phyloP scores from a whole-genome alignment of 2,888 invertebrate genomes.

The Linyphia triangularis region DNA sequence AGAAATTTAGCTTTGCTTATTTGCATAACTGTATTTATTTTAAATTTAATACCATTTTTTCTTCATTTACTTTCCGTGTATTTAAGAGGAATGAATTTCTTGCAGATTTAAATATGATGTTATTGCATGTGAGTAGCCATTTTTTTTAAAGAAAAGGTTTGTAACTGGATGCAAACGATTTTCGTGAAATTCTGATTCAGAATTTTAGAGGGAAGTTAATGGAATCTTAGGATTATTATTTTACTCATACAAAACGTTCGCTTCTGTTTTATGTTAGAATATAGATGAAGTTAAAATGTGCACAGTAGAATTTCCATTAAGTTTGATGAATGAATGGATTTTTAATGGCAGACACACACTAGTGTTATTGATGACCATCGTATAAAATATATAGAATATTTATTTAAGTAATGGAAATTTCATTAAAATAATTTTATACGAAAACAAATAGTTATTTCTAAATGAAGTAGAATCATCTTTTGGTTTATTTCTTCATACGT shows the following conservation, averaged over 20 bases:
- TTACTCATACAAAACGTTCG: not conserved
- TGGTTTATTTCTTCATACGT: too few relatives aligned
- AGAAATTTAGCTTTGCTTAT: constrained; percentile 58
- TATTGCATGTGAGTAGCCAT: constrained; percentile 51
- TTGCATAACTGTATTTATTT: constrained; percentile 73
- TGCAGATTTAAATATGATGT: constrained; percentile 71
- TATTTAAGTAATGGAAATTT: not conserved
- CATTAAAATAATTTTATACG: constrained; percentile 1
- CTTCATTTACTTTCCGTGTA: constrained; percentile 25
- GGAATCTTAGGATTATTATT: constrained; percentile 54
- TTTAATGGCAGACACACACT: not conserved
- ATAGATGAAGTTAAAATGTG: constrained; percentile 43
- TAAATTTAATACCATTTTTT: constrained; percentile 70
- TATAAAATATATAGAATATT: not conserved
- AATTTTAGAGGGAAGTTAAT: constrained; percentile 53
- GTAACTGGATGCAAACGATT: constrained; percentile 57
- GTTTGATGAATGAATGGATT: constrained; percentile 26
- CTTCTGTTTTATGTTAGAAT: constrained; percentile 3
- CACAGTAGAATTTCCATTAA: constrained; percentile 23
- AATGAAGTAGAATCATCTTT: too few relatives aligned
- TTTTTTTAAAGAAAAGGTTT: constrained; percentile 44
- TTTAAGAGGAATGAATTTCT: constrained; percentile 46
- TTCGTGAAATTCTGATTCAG: constrained; percentile 52
- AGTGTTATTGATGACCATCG: not conserved
- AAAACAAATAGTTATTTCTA: not conserved